Conservation (phyloP, 2,888 invertebrate genomes). For the Torymus tubicola region DNA sequence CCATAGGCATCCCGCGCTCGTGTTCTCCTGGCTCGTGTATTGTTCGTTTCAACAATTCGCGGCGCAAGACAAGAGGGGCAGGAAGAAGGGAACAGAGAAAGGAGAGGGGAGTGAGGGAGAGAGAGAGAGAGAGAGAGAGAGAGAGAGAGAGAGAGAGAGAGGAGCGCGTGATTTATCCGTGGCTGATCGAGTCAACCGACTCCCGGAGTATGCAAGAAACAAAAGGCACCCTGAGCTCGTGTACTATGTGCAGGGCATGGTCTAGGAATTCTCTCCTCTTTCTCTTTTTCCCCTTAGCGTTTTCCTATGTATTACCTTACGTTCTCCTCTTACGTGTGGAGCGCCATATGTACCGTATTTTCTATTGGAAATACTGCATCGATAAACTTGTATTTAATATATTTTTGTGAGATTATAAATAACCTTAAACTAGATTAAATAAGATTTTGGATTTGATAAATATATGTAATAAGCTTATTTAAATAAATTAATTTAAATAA, state of each 20-base stretch:
- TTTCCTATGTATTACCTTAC: too few relatives aligned
- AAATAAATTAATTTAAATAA: too few relatives aligned
- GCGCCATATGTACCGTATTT: too few relatives aligned
- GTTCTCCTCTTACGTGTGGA: too few relatives aligned
- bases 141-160: background rate
- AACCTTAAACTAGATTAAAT: too few relatives aligned
- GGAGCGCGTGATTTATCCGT: conserved; percentile 59
- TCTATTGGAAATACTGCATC: too few relatives aligned
- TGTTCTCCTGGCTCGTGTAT: conserved; percentile 37
- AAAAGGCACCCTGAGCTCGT: conserved; percentile 57
- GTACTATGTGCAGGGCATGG: conserved; percentile 43
- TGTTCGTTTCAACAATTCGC: conserved; percentile 51
- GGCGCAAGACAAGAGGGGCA: conserved; percentile 14
- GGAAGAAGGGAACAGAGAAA: background rate
- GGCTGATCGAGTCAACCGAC: conserved; percentile 56
- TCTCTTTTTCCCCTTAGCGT: background rate
- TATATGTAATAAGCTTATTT: too few relatives aligned
- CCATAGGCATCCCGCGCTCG: conserved; percentile 40
- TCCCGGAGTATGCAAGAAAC: conserved; percentile 50
- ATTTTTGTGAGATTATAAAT: too few relatives aligned
- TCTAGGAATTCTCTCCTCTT: conserved; percentile 40
- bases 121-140: conserved; percentile 1
- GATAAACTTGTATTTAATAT: too few relatives aligned
- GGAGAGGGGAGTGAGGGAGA: background rate
- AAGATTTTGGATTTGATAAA: too few relatives aligned